Percentiles rank a stretch among this genome's conserved stretches.
phyloP scores from a whole-genome alignment of 2,797 vertebrate genomes.

The Pseudotriccus pelzelni region DNA sequence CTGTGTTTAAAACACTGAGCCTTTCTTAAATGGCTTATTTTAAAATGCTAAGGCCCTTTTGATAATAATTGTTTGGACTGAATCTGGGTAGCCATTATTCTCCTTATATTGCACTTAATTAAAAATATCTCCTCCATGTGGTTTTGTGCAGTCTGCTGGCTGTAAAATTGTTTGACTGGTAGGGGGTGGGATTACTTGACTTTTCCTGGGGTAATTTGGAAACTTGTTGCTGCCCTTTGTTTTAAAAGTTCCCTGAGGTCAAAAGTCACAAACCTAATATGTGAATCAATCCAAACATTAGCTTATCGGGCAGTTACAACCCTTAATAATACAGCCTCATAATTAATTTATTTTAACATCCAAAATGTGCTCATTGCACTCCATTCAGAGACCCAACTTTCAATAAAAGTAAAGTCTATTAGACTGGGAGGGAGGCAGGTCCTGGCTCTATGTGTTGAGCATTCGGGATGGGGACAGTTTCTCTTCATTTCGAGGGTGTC shows the following conservation, averaged over 20 bases:
- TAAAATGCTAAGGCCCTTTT: conserved; percentile 53
- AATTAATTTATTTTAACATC: conserved; percentile 31
- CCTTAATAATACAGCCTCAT: conserved; percentile 2
- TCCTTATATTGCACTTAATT: conserved; percentile 44
- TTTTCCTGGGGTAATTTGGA: conserved; percentile 61
- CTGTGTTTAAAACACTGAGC: conserved; percentile 51
- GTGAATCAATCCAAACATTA: conserved; percentile 5
- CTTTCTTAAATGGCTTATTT: conserved; percentile 68
- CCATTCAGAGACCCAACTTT: neutral
- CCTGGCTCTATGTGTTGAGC: neutral
- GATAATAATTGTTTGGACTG: conserved; percentile 60
- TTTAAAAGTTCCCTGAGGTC: conserved; percentile 37
- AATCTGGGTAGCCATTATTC: neutral
- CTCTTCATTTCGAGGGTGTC: neutral
- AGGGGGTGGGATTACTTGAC: neutral
- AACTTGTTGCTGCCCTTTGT: conserved; percentile 31
- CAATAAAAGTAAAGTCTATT: neutral
- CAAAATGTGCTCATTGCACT: neutral
- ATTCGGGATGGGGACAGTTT: neutral
- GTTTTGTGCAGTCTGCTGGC: conserved; percentile 51
- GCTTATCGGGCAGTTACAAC: conserved; percentile 10
- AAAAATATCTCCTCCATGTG: conserved; percentile 57
- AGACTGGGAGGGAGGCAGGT: neutral
- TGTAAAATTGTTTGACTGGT: conserved; percentile 42
- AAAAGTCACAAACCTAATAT: conserved; percentile 42